Evolutionary conservation across 2,888 invertebrate genomes (phyloP).

Genomic region (Fissipunctia ypsillon): DNA sequence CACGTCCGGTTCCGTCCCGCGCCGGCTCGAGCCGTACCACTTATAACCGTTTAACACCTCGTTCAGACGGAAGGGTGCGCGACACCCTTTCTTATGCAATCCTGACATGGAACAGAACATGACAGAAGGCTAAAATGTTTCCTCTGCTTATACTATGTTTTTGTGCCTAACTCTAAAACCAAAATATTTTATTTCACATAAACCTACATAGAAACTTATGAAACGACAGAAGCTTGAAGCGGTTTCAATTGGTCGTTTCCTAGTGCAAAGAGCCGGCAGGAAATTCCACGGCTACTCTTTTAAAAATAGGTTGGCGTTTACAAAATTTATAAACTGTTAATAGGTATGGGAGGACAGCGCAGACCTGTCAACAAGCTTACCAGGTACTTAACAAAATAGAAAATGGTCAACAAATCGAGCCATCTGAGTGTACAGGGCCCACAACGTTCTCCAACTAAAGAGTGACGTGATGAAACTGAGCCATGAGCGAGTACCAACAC

Average conservation of each 20-base stretch:
- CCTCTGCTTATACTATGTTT: not conserved
- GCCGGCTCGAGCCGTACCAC: slow-evolving; percentile 36
- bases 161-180: not conserved
- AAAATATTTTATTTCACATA: not conserved
- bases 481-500: no score
- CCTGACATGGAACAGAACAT: not conserved
- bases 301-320: not conserved
- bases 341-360: not conserved
- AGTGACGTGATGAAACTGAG: no score
- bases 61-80: slow-evolving; percentile 49
- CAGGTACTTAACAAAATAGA: not conserved
- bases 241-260: not conserved
- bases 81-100: slow-evolving; percentile 55
- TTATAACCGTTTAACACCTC: slow-evolving; percentile 63
- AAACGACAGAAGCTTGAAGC: not conserved
- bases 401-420: not conserved
- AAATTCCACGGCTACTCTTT: no score
- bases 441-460: not conserved
- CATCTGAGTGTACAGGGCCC: not conserved
- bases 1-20: slow-evolving; percentile 7
- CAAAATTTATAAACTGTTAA: not conserved
- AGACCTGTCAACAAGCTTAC: not conserved
- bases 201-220: not conserved
- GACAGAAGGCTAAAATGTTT: slow-evolving; percentile 30
- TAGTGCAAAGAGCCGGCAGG: not conserved